Evolutionary conservation across 2,797 vertebrate genomes (phyloP).

Genomic region (Rhabdophis nuchalis): DNA sequence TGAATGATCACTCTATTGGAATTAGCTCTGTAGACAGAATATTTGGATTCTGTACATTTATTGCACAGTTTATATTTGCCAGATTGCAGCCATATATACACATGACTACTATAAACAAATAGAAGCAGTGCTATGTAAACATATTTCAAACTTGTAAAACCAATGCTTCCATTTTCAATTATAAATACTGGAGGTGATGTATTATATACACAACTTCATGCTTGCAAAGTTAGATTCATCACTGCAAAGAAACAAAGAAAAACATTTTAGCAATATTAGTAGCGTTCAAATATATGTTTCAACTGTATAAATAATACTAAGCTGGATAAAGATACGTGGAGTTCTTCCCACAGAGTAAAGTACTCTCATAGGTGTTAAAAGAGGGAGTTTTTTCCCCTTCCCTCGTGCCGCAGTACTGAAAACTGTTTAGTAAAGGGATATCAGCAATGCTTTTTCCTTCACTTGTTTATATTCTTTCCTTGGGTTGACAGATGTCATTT

Average conservation of each 20-base stretch:
- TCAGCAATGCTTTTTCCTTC: neutral
- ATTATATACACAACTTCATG: slow-evolving; percentile 99
- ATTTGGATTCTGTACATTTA: slow-evolving; percentile 56
- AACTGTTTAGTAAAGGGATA: neutral
- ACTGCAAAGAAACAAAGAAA: slow-evolving; percentile 89
- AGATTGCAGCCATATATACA: slow-evolving; percentile 66
- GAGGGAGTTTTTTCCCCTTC: neutral
- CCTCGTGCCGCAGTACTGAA: neutral
- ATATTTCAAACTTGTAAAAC: slow-evolving; percentile 75
- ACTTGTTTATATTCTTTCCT: slow-evolving; percentile 26
- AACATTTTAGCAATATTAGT: slow-evolving; percentile 66
- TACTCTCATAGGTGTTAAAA: neutral
- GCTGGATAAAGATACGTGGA: neutral
- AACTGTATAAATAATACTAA: slow-evolving; percentile 24
- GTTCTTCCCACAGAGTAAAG: neutral
- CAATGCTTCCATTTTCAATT: slow-evolving; percentile 79
- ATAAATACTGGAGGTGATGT: slow-evolving; percentile 93
- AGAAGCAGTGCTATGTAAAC: slow-evolving; percentile 85
- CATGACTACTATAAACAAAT: slow-evolving; percentile 74
- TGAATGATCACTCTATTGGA: slow-evolving; percentile 37
- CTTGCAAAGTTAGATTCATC: slow-evolving; percentile 92
- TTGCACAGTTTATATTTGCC: slow-evolving; percentile 56
- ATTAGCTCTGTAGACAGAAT: slow-evolving; percentile 41
- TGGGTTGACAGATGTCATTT: neutral
- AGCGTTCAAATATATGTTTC: slow-evolving; percentile 23